Conservation (phyloP, 2,113 vertebrate species). For the Peromyscus maniculatus region DNA sequence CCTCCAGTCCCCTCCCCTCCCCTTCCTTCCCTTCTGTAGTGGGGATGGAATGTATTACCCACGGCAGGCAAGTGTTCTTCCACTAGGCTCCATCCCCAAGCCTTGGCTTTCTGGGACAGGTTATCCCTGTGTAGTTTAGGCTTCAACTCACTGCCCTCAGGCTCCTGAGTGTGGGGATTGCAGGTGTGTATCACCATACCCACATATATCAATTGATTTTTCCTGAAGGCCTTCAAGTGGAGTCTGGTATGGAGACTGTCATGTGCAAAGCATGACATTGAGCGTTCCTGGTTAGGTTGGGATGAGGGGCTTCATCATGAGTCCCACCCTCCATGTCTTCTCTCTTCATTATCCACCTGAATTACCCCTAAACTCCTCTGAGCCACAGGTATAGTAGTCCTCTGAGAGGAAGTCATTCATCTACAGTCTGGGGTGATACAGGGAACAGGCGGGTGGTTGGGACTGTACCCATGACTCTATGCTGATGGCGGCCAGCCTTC, state of each 20-base stretch:
- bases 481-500: rapidly evolving
- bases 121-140: background rate
- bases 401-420: background rate
- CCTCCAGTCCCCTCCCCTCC: background rate
- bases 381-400: background rate
- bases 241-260: rapidly evolving
- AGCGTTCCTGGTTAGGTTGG: rapidly evolving
- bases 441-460: rapidly evolving
- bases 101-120: background rate
- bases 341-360: rapidly evolving
- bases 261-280: rapidly evolving
- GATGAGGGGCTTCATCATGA: background rate
- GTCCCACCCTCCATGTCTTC: rapidly evolving
- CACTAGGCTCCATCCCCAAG: background rate
- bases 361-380: background rate
- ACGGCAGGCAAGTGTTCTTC: background rate
- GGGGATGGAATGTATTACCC: background rate
- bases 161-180: background rate
- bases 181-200: too few relatives aligned
- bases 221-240: background rate
- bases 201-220: background rate
- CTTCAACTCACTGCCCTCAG: background rate
- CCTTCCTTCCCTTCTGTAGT: background rate
- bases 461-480: background rate
- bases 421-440: rapidly evolving